Conservation (phyloP, 1,140 invertebrate species). For the Lepidurus arcticus region DNA sequence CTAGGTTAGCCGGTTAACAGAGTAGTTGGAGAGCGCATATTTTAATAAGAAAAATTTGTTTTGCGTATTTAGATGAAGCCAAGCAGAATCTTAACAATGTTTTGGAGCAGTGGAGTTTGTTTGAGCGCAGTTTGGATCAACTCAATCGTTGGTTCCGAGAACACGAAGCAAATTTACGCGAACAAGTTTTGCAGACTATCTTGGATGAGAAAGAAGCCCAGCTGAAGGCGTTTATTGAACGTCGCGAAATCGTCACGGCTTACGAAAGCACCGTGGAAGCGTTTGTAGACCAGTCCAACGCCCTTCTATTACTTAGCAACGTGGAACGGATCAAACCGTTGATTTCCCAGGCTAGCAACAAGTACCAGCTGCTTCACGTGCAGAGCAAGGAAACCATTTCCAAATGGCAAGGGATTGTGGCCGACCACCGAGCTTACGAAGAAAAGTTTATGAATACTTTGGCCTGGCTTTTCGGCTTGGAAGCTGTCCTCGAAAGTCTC, state of each 20-base stretch:
- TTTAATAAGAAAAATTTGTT: background rate
- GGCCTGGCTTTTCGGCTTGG: constrained; percentile 67
- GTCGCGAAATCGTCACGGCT: constrained; percentile 64
- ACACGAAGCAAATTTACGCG: constrained; percentile 74
- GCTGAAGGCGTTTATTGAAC: constrained; percentile 63
- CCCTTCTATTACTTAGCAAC: constrained; percentile 71
- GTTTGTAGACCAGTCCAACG: constrained; percentile 85
- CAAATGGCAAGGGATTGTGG: constrained; percentile 75
- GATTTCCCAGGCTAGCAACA: constrained; percentile 79
- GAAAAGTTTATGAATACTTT: constrained; percentile 69
- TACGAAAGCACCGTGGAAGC: constrained; percentile 69
- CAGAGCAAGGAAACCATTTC: constrained; percentile 81
- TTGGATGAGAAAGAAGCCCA: constrained; percentile 72
- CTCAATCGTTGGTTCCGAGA: constrained; percentile 77
- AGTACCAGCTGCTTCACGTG: constrained; percentile 73
- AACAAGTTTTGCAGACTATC: constrained; percentile 73
- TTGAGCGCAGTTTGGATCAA: constrained; percentile 70
- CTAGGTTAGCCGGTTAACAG: constrained; percentile 58
- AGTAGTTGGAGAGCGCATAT: constrained; percentile 42
- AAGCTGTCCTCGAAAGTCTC: constrained; percentile 48
- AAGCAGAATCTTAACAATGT: constrained; percentile 58
- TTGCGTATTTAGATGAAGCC: constrained; percentile 32
- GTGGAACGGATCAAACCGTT: constrained; percentile 80
- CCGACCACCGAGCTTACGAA: constrained; percentile 75
- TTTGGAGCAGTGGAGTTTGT: constrained; percentile 76